Evolutionary conservation across 2,797 vertebrate genomes (phyloP), one percentile per base, ranked within the genome.

Genomic region (Fistularia commersonii): DNA sequence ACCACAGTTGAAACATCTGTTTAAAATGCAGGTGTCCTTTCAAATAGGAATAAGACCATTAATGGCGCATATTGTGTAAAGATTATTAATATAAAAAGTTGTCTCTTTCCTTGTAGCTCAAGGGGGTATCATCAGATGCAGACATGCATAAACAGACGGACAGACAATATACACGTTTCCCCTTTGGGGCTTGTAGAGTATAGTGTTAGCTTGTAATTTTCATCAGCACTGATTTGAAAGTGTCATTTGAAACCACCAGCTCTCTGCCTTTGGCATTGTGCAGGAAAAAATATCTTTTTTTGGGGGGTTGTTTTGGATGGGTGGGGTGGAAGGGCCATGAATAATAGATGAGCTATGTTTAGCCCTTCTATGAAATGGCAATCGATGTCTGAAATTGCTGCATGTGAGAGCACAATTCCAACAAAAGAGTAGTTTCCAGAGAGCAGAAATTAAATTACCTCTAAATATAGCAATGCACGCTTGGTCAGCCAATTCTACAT

Each of bases 351-450:
- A 77, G 58, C 79, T 65, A 63, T 71, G 81, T 77, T 84, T 64
- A 57, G 75, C 66, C 67, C 74, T 80, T 58, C 66, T 74, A 78
- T 64, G 74, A 64, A 86, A 86, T 85, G 81, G 82, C 83, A 80
- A 82, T 86, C 77, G 67, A 83, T 82, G 82, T 84, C 80, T 85
- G 74, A 85, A 83, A 86, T 77, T 80, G 78, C 67, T 82, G 72
- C 69, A 74, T 69, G 80, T 72, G 71, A 79, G 76, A 79, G 78
- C 74, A 69, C 77, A 70, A 66, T 78, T 68, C 71, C 76, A 73
- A 81, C 0, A 65, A 51, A 71, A 68, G 51, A 70, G 66, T 57
- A 62, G 72, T 66, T 61, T 69, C 59, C 66, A 79, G 57, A 32
- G 71, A 68, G 64, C 59, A 51, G 62, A 77, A 79, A 78, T 78